Conservation (phyloP, 2,888 invertebrate species). For the Hyppa rectilinea region DNA sequence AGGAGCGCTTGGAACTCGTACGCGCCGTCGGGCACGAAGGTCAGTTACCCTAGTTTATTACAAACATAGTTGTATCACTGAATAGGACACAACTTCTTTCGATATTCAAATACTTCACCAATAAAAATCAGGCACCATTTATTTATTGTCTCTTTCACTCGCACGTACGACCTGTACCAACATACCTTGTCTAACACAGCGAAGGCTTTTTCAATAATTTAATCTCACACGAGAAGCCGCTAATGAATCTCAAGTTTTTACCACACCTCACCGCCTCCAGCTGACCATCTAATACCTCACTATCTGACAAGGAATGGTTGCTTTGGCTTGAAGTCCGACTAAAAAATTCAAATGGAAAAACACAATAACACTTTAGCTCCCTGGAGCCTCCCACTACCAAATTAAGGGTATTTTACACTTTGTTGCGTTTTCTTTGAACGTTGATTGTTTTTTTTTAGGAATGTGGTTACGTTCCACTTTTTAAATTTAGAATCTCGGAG, state of each 20-base stretch:
- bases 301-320: not conserved
- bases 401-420: too few relatives aligned
- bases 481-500: not conserved
- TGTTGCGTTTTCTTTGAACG: too few relatives aligned
- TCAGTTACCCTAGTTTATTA: not conserved
- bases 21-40: too few relatives aligned
- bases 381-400: too few relatives aligned
- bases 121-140: not conserved
- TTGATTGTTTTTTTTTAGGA: too few relatives aligned
- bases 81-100: too few relatives aligned
- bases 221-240: constrained; percentile 21
- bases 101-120: not conserved
- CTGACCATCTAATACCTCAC: not conserved
- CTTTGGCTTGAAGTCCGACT: too few relatives aligned
- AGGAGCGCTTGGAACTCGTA: too few relatives aligned
- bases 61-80: not conserved
- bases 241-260: constrained; percentile 40
- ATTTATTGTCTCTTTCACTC: not conserved
- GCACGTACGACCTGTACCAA: not conserved
- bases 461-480: too few relatives aligned
- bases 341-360: too few relatives aligned
- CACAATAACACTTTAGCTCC: too few relatives aligned
- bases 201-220: constrained; percentile 35
- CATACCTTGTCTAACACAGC: not conserved
- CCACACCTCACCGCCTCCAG: not conserved